Base-by-base conservation (phyloP, 1,140 invertebrate species). In the Lerema accius region DNA sequence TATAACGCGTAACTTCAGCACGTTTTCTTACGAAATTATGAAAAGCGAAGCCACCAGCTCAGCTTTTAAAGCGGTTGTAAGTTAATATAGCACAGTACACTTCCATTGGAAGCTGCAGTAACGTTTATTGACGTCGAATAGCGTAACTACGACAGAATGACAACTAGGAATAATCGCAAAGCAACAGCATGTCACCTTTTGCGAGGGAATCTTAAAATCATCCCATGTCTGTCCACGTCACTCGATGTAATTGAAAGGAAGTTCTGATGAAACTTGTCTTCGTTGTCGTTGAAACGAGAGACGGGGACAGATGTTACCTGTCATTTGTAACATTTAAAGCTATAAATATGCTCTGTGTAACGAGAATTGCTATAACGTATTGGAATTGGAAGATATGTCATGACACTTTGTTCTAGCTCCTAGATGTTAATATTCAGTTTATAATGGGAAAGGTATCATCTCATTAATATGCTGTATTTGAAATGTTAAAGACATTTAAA, bases 51-150 rank as follows among this genome's bases (percentile, higher is more conserved):
- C n/a, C n/a, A n/a, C n/a, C n/a, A n/a, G n/a, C n/a, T n/a, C n/a
- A n/a, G n/a, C n/a, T n/a, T n/a, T n/a, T n/a, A n/a, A n/a, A n/a
- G n/a, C n/a, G n/a, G n/a, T n/a, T n/a, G n/a, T n/a, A n/a, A n/a
- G n/a, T n/a, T n/a, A n/a, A n/a, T n/a, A n/a, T n/a, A 4, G 13
- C 15, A 3, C 7, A 37, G 16, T 23, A 23, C n/a, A n/a, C 5
- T 23, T 5, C 19, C 19, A 23, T 23, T 23, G 2, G 2, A 23
- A 23, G 5, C 19, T n/a, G n/a, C n/a, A n/a, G 17, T 13, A 9
- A 39, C 6, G 42, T 58, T 51, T 79, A 82, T 71, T 79, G 74
- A 73, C 72, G 71, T 45, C 67, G 69, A 79, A 79, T 77, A 61
- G 69, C 46, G 28, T 45, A 65, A 63, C 69, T 72, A 58, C 73